A percentile compares a stretch with the other conserved stretches of the same genome.
Conservation (phyloP, 2,113 vertebrate species). For the Dolichotis patagonum region DNA sequence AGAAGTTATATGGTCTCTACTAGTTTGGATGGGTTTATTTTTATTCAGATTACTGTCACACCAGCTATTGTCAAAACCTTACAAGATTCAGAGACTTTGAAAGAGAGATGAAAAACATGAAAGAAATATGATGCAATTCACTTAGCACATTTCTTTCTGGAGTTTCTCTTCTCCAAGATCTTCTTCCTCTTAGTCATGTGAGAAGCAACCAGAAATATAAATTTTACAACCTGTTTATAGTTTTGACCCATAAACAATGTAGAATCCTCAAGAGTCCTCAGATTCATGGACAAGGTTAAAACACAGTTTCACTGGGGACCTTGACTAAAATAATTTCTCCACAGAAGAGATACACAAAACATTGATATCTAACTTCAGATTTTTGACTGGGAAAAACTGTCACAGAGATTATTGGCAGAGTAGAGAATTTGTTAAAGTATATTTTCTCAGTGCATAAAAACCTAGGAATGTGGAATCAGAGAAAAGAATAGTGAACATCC, state of each 20-base stretch:
- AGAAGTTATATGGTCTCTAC: background rate
- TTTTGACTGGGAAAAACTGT: too few relatives aligned
- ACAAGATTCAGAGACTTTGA: background rate
- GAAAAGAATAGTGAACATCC: too few relatives aligned
- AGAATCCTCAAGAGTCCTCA: background rate
- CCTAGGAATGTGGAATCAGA: too few relatives aligned
- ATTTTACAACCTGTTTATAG: background rate
- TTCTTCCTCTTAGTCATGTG: background rate
- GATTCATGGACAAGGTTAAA: background rate
- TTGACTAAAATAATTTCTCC: too few relatives aligned
- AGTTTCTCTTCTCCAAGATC: background rate
- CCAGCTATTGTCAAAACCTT: background rate
- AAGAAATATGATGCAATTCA: background rate
- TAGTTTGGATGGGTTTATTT: background rate
- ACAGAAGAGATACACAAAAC: too few relatives aligned
- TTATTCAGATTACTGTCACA: background rate
- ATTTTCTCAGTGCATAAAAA: too few relatives aligned
- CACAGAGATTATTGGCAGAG: too few relatives aligned
- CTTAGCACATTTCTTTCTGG: background rate
- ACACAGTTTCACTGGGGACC: background rate
- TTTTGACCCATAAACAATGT: background rate
- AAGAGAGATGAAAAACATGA: background rate
- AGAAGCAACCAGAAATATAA: slow-evolving; percentile 28
- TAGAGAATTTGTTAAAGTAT: too few relatives aligned
- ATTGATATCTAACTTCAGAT: too few relatives aligned